Evolutionary conservation across 2,888 invertebrate genomes (phyloP), one percentile per base, ranked within the genome.

Genomic region (Seladonia tumulorum): DNA sequence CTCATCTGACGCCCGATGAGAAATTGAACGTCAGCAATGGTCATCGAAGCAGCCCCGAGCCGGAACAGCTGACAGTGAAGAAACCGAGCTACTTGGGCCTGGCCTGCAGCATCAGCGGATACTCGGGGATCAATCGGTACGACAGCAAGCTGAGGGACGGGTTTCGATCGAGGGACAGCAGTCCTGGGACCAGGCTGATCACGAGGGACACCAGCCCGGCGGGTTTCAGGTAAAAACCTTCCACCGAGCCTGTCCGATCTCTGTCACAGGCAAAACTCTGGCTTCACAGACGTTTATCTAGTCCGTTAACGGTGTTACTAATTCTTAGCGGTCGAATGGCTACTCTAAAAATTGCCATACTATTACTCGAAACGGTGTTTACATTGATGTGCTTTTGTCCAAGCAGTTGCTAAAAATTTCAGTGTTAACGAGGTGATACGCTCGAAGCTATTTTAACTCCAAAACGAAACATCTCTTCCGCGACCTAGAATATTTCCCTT

Each of bases 21-120:
- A 91, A 90, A 66, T 76, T 87, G 76, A 92, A 90, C 84, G 89
- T 90, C 81, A 93, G 90, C 91, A 94, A 91, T 92, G 90, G 91
- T 87, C 91, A 91, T 81, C 88, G 87, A 79, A 76, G 77, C 76
- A 90, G 88, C 66, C 82, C 89, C 72, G 89, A 89, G 75, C 90
- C 83, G 70, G 93, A 94, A 79, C 94, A 94, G 93, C 92, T 94
- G 94, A 94, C 94, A 88, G 90, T 90, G 82, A 97, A 98, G 94
- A 97, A 98, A 93, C 98, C 98, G 0, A 98, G 98, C 82, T 99
- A 99, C 94, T 95, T 99, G 81, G 98, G 98, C 92, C 95, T 99
- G 86, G 98, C 98, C 76, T 98, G 98, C 94, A 98, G 98, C 35
- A 98, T 98, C 77, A 98, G 98, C 95, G 98, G 98, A 5, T 99